Conservation (phyloP, 2,888 invertebrate genomes). For the Campoletis raptor region DNA sequence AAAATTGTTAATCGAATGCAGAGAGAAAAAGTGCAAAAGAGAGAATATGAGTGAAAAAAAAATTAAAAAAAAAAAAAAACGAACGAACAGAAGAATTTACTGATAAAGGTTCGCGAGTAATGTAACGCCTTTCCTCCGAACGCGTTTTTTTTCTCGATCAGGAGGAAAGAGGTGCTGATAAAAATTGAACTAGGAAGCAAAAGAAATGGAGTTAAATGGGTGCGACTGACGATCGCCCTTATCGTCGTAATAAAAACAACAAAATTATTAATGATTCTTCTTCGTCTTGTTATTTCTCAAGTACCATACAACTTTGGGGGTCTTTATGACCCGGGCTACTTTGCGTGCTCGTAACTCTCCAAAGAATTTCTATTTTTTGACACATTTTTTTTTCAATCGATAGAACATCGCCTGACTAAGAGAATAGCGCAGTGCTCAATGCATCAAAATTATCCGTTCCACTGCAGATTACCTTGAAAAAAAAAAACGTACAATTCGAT, state of each 20-base stretch:
- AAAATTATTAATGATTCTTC: slow-evolving; percentile 59
- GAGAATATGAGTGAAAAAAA: slow-evolving; percentile 32
- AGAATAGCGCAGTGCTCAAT: no score
- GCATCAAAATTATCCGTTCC: no score
- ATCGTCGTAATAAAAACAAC: slow-evolving; percentile 67
- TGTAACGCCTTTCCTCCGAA: slow-evolving; percentile 56
- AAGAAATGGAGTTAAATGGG: slow-evolving; percentile 53
- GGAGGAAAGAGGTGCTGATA: slow-evolving; percentile 44
- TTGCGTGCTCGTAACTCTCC: neutral
- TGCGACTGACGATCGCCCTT: slow-evolving; percentile 60
- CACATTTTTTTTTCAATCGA: no score
- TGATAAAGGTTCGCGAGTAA: slow-evolving; percentile 36
- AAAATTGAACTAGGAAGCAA: slow-evolving; percentile 13
- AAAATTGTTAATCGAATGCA: slow-evolving; percentile 59
- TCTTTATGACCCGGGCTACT: neutral
- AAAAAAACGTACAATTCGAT: no score
- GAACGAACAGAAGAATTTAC: slow-evolving; percentile 10
- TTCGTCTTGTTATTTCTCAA: slow-evolving; percentile 17
- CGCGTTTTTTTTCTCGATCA: slow-evolving; percentile 15
- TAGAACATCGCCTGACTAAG: no score
- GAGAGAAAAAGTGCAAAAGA: slow-evolving; percentile 20
- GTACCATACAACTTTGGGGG: neutral
- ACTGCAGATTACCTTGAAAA: no score
- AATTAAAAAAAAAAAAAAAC: slow-evolving; percentile 14
- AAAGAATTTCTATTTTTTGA: neutral